A percentile compares a stretch with the other conserved stretches of the same genome.
phyloP scores from a whole-genome alignment of 2,113 vertebrate genomes.

The Leptodactylus fuscus region DNA sequence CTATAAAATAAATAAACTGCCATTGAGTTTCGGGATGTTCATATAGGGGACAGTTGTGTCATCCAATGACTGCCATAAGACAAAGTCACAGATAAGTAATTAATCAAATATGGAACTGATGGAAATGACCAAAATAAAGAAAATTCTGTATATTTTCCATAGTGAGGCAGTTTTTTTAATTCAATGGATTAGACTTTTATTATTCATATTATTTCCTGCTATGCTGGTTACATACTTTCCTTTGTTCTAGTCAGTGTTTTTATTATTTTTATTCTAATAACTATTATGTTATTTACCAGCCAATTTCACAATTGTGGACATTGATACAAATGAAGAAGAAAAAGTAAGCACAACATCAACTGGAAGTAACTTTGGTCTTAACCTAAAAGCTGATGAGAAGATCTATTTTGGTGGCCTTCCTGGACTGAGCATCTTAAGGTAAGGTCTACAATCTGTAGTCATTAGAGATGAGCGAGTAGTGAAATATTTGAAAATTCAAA shows the following conservation, averaged over 20 bases:
- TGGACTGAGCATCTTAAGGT: conserved; percentile 91
- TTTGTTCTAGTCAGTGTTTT: not conserved
- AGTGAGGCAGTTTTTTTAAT: not conserved
- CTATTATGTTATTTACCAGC: conserved; percentile 74
- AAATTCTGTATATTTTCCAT: not conserved
- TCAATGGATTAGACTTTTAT: not conserved
- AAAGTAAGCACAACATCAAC: conserved; percentile 77
- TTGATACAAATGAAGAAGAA: conserved; percentile 85
- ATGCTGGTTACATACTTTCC: not conserved
- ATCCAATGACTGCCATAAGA: not conserved
- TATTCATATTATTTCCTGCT: not conserved
- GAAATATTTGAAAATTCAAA: too few relatives aligned
- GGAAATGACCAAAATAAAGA: not conserved
- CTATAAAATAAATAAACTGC: too few relatives aligned
- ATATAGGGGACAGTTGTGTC: not conserved
- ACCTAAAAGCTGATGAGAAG: conserved; percentile 88
- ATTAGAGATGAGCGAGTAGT: too few relatives aligned
- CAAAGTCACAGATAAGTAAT: too few relatives aligned
- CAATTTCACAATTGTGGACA: conserved; percentile 86
- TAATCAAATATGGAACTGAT: not conserved
- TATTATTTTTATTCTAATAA: conserved; percentile 31
- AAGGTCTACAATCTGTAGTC: conserved; percentile 55
- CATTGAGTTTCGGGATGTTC: not conserved
- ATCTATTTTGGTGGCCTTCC: conserved; percentile 97
- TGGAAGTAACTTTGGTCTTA: conserved; percentile 90